phyloP scores from a whole-genome alignment of 1,140 invertebrate species.

The Calliopsis andreniformis region DNA sequence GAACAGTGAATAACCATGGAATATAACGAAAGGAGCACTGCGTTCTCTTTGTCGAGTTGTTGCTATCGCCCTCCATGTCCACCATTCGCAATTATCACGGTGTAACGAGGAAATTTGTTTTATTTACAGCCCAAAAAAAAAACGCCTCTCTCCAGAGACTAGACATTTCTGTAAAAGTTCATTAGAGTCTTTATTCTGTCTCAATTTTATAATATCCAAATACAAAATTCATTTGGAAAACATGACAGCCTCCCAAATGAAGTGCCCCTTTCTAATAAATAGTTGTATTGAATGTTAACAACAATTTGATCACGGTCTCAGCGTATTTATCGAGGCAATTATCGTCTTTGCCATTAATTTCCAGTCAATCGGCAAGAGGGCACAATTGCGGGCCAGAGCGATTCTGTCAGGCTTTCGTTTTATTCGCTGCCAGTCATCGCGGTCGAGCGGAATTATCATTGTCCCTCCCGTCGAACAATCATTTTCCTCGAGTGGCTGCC shows the following conservation, averaged over 20 bases:
- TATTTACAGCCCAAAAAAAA: no score
- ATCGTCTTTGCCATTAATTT: constrained; percentile 49
- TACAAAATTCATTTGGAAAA: no score
- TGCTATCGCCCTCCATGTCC: background rate
- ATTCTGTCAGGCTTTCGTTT: constrained; percentile 38
- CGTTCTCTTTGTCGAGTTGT: constrained; percentile 27
- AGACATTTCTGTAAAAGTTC: no score
- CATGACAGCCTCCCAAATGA: no score
- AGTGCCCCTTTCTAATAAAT: constrained; percentile 39
- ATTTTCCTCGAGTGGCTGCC: constrained; percentile 47
- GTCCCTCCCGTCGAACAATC: constrained; percentile 40
- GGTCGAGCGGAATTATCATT: constrained; percentile 44
- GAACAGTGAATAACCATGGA: constrained; percentile 1
- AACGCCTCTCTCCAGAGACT: no score
- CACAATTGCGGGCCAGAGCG: constrained; percentile 22
- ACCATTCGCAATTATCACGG: constrained; percentile 38
- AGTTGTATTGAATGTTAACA: background rate
- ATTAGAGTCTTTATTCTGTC: no score
- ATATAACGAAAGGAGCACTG: constrained; percentile 6
- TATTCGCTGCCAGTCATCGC: constrained; percentile 39
- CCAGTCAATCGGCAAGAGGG: constrained; percentile 34
- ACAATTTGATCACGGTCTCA: constrained; percentile 24
- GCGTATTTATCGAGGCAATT: constrained; percentile 46
- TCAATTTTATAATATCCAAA: no score
- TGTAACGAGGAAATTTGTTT: constrained; percentile 53